phyloP scores from a whole-genome alignment of 2,888 invertebrate genomes.

The Rapana venosa region DNA sequence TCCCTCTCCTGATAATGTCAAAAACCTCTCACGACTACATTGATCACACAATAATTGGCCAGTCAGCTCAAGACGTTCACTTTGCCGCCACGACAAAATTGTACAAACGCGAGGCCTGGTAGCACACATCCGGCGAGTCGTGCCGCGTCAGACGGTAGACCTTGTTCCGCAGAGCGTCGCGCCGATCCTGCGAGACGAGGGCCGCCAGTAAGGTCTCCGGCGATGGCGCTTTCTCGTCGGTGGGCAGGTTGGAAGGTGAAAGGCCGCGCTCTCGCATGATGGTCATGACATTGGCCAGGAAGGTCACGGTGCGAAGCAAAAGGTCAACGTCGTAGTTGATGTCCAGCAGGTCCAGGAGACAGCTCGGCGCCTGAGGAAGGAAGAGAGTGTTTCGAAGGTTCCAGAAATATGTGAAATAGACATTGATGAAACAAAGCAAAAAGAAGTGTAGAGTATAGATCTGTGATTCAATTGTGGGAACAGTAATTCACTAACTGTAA shows the following conservation, averaged over 20 bases:
- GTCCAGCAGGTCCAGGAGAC: conserved; percentile 79
- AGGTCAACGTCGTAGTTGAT: conserved; percentile 78
- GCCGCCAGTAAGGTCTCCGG: conserved; percentile 81
- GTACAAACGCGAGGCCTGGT: conserved; percentile 71
- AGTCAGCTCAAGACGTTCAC: neutral
- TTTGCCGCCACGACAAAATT: conserved; percentile 47
- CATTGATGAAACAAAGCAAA: neutral
- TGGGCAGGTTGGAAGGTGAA: conserved; percentile 79
- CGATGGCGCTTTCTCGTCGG: conserved; percentile 81
- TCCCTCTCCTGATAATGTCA: no score
- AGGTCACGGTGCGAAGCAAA: conserved; percentile 80
- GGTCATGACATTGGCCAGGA: conserved; percentile 80
- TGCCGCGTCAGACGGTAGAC: conserved; percentile 73
- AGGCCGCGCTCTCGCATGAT: conserved; percentile 78
- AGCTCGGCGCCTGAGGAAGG: conserved; percentile 79
- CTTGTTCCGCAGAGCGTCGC: conserved; percentile 68
- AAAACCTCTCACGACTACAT: no score
- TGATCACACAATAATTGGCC: no score
- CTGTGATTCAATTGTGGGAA: no score
- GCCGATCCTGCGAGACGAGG: conserved; percentile 64
- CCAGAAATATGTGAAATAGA: neutral
- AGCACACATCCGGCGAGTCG: conserved; percentile 65
- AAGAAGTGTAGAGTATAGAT: neutral
- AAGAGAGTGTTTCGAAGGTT: neutral
- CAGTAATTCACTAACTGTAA: no score